Evolutionary conservation across 2,888 invertebrate species (phyloP).

Genomic region (Mechanitis messenoides): DNA sequence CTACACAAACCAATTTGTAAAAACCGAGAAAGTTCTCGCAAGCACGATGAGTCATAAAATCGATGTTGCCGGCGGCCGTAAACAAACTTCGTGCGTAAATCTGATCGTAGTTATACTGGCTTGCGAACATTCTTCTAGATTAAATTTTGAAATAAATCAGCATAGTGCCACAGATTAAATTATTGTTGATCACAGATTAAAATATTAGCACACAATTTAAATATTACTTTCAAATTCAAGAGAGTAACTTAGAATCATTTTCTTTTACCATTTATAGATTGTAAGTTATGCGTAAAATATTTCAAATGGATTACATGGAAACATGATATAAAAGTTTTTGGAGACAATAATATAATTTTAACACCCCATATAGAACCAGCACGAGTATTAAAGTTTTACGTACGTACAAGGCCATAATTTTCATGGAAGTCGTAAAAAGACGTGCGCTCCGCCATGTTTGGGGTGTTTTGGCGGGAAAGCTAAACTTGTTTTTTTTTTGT

Average conservation of each 20-base stretch:
- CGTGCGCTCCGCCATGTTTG: constrained; percentile 57
- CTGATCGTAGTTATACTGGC: constrained; percentile 28
- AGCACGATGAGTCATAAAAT: constrained; percentile 18
- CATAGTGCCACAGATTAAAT: constrained; percentile 16
- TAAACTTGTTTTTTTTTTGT: constrained; percentile 23
- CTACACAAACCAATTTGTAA: constrained; percentile 23
- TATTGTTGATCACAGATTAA: neutral
- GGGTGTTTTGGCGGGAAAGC: constrained; percentile 60
- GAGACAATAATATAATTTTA: constrained; percentile 47
- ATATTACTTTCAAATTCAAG: too few species aligned
- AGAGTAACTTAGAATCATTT: too few species aligned
- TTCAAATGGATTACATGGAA: neutral
- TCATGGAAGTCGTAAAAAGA: constrained; percentile 67
- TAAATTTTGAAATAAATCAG: constrained; percentile 19
- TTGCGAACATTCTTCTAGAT: constrained; percentile 30
- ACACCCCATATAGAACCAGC: constrained; percentile 40
- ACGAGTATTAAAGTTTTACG: constrained; percentile 66
- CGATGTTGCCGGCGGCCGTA: constrained; percentile 21
- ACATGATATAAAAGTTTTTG: constrained; percentile 37
- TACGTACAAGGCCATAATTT: constrained; percentile 63
- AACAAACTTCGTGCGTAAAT: constrained; percentile 39
- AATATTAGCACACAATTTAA: too few species aligned
- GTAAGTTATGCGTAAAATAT: neutral
- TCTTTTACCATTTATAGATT: too few species aligned
- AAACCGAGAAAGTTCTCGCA: constrained; percentile 32